Base-by-base conservation (phyloP, 1,140 invertebrate genomes). In the Laupala kohalensis region DNA sequence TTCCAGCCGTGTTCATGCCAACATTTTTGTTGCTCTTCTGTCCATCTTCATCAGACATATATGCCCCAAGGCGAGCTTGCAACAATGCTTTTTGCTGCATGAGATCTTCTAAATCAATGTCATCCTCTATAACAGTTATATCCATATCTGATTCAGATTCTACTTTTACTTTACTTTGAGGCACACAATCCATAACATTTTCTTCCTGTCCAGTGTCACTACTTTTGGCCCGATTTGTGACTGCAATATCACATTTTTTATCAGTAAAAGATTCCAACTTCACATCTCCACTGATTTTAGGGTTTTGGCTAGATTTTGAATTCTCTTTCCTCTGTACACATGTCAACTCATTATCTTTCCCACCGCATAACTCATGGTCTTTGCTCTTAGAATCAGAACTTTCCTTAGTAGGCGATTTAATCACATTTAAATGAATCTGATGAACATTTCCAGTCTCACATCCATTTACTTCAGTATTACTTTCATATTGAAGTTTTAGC, bases 61-160 rank as follows among this genome's bases (percentile, higher is more conserved):
- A 81, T 28, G 77, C 80, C 62, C 83, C 84, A 73, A 86, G 78
- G 74, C 84, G 79, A n/a, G 85, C 85, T 79, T 86, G 85, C 25
- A 87, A 78, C 24, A 85, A 78, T 74, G 84, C 85, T 84, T 94
- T 94, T 79, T 94, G 92, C 76, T 89, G 89, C 91, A 94, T 94
- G 72, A 95, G 80, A 74, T 94, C 92, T 78, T 94, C 92, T 6
- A 94, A 80, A 80, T 94, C 92, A 72, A 94, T 88, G 75, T 94
- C 92, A 77, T 93, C 91, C 79, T 93, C 91, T 70, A 92, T 88
- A 28, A 92, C 86, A 6, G 86, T 85, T 70, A 92, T 85, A 76
- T 91, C 89, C 27, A 91, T 83, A 72, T 87, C 90, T 74, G 89
- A 91, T 74, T 89, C 89, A 75, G 87, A 86, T 77, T 92, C 90